Evolutionary conservation across 2,888 invertebrate species (phyloP).

Genomic region (Caenorhabditis japonica): DNA sequence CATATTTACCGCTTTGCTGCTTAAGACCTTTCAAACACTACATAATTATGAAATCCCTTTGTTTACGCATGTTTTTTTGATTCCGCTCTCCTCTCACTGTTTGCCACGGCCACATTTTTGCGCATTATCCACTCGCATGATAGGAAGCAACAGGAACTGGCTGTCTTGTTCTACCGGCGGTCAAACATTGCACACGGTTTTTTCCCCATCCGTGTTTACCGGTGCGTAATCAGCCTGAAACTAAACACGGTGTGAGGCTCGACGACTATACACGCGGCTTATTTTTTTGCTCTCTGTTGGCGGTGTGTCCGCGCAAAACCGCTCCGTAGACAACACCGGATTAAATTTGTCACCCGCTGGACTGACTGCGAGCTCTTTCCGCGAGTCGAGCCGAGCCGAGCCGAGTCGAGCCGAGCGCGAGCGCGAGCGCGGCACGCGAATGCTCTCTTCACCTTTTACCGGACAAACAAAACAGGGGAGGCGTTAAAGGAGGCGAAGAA

Average conservation of each 20-base stretch:
- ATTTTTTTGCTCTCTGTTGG: slow-evolving; percentile 7
- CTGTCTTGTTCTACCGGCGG: not conserved
- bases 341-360: slow-evolving; percentile 32
- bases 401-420: no score
- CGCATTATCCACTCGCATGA: no score
- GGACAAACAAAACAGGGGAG: slow-evolving; percentile 51
- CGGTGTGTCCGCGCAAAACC: not conserved
- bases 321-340: slow-evolving; percentile 40
- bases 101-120: no score
- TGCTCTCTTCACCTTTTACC: slow-evolving; percentile 53
- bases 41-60: no score
- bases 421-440: slow-evolving; percentile 3
- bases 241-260: slow-evolving; percentile 49
- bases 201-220: slow-evolving; percentile 28
- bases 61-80: no score
- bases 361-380: slow-evolving; percentile 20
- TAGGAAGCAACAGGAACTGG: slow-evolving; percentile 20
- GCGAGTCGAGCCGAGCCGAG: no score
- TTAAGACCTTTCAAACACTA: no score
- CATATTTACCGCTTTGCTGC: no score
- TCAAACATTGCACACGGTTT: slow-evolving; percentile 8
- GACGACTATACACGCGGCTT: slow-evolving; percentile 32
- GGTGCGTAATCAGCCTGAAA: slow-evolving; percentile 43
- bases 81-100: no score
- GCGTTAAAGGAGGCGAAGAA: slow-evolving; percentile 29